Evolutionary conservation across 2,888 invertebrate species (phyloP).

Genomic region (Nycteola revayana): DNA sequence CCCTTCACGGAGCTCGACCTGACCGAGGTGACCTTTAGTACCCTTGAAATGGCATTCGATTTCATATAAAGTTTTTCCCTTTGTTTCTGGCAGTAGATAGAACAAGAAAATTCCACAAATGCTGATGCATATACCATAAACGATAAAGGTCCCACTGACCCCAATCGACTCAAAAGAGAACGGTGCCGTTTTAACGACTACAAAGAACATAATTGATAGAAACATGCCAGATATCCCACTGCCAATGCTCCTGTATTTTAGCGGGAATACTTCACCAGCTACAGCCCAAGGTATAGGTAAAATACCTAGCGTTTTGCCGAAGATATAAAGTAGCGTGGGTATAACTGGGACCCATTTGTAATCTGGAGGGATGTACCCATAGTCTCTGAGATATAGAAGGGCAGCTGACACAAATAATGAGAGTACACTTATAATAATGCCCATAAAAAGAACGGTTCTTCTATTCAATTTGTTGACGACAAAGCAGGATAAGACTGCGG

Average conservation of each 20-base stretch:
- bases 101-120: slow-evolving; percentile 82
- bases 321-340: slow-evolving; percentile 78
- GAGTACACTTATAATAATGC: slow-evolving; percentile 81
- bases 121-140: slow-evolving; percentile 80
- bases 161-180: slow-evolving; percentile 76
- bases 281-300: slow-evolving; percentile 87
- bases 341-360: slow-evolving; percentile 73
- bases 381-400: slow-evolving; percentile 61
- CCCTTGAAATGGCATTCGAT: slow-evolving; percentile 83
- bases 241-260: slow-evolving; percentile 83
- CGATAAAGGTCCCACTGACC: slow-evolving; percentile 81
- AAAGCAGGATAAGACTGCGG: slow-evolving; percentile 83
- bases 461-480: slow-evolving; percentile 83
- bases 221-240: slow-evolving; percentile 85
- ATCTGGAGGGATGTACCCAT: slow-evolving; percentile 50
- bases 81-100: slow-evolving; percentile 85
- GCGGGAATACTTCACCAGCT: slow-evolving; percentile 86
- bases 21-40: slow-evolving; percentile 26
- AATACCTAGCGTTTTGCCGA: slow-evolving; percentile 82
- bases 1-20: slow-evolving; percentile 41
- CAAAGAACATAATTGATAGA: slow-evolving; percentile 84
- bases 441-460: slow-evolving; percentile 82
- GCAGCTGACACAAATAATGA: slow-evolving; percentile 78
- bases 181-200: slow-evolving; percentile 85
- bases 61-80: slow-evolving; percentile 84